Base-by-base conservation (phyloP, 2,113 vertebrate genomes). In the Ailuropoda melanoleuca region DNA sequence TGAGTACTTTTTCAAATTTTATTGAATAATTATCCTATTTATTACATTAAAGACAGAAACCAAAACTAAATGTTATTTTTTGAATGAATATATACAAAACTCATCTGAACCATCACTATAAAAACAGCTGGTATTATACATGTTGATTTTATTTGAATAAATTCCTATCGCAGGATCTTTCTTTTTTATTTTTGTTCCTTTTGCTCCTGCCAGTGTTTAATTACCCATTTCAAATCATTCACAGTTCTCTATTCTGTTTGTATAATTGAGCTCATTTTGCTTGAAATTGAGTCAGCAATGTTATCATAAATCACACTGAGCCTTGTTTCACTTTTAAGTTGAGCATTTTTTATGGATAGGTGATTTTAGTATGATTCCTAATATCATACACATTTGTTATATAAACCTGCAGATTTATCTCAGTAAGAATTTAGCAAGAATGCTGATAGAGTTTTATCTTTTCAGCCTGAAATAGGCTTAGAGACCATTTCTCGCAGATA, bases 161-260 rank as follows among this genome's bases (percentile, higher is more conserved):
- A 95, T 91, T 93, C 48, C 68, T 60, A 93, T 3, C 75, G 88
- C 95, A 23, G 75, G 82, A 94, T 95, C 77, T 97, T 80, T 95
- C 12, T 93, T 68, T 84, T 62, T 75, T 62, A 48, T 31, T 72
- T 77, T 97, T 82, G 23, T 58, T 97, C n/a, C 78, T 53, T 56
- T 87, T 39, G 3, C 37, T 95, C 4, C 0, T 91, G 46, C 0
- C 70, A 97, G 29, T 26, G 68, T 70, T 96, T 97, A 92, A 53
- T 19, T 58, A 91, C 19, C 39, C 39, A 81, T 96, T 98, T 97
- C 68, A 91, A 78, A 83, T 0, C 84, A 46, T 68, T 8, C 7
- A 77, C 18, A 37, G 97, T 93, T 93, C 5, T 43, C 50, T 70
- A 55, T 87, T 93, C 70, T 37, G 0, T 55, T 88, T 95, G 86